Base-by-base conservation (phyloP, 2,888 invertebrate genomes). In the Drosophila pseudotalamancana region DNA sequence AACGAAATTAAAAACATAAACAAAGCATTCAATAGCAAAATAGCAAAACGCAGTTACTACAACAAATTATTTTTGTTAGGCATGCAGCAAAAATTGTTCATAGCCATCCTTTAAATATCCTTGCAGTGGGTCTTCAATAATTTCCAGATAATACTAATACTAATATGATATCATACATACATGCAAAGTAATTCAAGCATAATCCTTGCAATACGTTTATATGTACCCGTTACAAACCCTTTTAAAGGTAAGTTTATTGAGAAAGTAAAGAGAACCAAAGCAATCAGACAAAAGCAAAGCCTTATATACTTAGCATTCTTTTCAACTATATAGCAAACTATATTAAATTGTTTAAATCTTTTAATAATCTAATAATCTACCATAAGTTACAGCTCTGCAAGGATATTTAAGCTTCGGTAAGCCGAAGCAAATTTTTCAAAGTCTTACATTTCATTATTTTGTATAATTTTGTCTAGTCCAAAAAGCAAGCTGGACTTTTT, bases 401-500 rank as follows among this genome's bases (percentile, higher is more conserved):
- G 60, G 14, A 31, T 19, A 46, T 46, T 39, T 6, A 6, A 12
- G 12, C 14, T 37, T 31, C 37, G 57, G 45, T 5, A 5, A 4
- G 2, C 59, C 59, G 31, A 60, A 46, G 25, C 3, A n/a, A n/a
- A n/a, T 0, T 4, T 0, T 2, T 16, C 18, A 39, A 25, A 6
- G 16, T 23, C 40, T 32, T 34, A 19, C 16, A 55, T 46, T 25
- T 29, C n/a, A 43, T 12, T 6, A 11, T 45, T 49, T 39, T 8
- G 18, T 37, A 49, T 34, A 43, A 34, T 32, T 25, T 23, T 37
- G 6, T 40, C 27, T 32, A 21, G 55, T 54, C 50, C 72, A 60
- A 12, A 29, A 9, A 51, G 67, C 67, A 67, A 49, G 62, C 62
- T 62, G 62, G 16, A 72, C 49, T 25, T 11, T 9, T n/a, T 37